Conservation (phyloP, 2,113 vertebrate genomes). For the Psilopogon haemacephalus region DNA sequence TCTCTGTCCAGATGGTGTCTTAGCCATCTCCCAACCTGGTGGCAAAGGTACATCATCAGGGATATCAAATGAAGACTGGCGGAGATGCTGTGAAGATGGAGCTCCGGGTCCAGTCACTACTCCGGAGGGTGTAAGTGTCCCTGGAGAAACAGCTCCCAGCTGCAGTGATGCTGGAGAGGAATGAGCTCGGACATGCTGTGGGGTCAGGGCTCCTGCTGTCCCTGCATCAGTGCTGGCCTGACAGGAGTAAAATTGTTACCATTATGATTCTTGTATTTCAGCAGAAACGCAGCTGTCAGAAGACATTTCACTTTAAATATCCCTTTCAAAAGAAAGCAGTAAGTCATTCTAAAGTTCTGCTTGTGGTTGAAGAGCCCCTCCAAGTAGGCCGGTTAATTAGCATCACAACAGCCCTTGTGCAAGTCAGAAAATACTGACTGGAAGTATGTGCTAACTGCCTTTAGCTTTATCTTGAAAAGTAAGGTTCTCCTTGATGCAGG, state of each 20-base stretch:
- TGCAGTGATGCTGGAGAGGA: conserved; percentile 96
- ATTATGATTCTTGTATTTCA: not conserved
- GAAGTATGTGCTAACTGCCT: not conserved
- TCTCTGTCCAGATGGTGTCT: conserved; percentile 95
- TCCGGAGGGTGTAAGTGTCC: conserved; percentile 79
- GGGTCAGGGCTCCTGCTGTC: conserved; percentile 86
- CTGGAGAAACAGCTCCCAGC: conserved; percentile 85
- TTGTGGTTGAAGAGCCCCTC: not conserved
- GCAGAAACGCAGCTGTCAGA: not conserved
- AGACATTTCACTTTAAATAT: not conserved
- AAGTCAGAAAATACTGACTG: not conserved
- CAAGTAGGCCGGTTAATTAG: not conserved
- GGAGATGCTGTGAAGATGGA: conserved; percentile 86
- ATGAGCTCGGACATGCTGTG: conserved; percentile 94
- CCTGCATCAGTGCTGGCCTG: conserved; percentile 95
- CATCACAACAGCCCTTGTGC: not conserved
- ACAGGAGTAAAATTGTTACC: conserved; percentile 30
- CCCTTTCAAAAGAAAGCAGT: not conserved
- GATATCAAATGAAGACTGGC: conserved; percentile 98
- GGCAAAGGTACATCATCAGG: conserved; percentile 94
- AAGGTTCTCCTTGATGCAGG: not conserved
- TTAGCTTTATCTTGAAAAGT: not conserved
- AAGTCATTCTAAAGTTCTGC: not conserved
- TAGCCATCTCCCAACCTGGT: conserved; percentile 98
- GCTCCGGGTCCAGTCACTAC: conserved; percentile 78